A percentile compares a stretch with the other conserved stretches of the same genome.
These are phyloP conservation scores for Sinohyriopsis cumingii DNA, from an alignment of 2,888 invertebrate genomes.

Conservation along the genomic window DNA sequence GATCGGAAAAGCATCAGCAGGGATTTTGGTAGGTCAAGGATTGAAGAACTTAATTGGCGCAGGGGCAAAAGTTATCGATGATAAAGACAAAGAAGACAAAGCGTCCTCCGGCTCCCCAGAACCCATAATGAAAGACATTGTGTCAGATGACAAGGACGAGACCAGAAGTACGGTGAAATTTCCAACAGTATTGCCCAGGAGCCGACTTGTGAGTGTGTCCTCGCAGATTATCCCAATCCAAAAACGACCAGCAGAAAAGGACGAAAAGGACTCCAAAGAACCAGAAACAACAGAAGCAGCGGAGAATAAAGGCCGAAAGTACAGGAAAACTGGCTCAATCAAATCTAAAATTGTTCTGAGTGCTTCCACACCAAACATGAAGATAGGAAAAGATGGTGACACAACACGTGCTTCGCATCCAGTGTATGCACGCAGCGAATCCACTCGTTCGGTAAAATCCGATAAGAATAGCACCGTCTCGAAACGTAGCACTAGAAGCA, in stretches of 20 bases:
- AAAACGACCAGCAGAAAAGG: slow-evolving; percentile 12
- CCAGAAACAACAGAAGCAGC: slow-evolving; percentile 20
- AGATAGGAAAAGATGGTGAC: slow-evolving; percentile 13
- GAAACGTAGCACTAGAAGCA: slow-evolving; percentile 10
- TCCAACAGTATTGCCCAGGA: slow-evolving; percentile 40
- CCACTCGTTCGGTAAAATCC: slow-evolving; percentile 29
- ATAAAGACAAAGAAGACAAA: slow-evolving; percentile 5
- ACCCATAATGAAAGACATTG: not conserved
- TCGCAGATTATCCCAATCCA: slow-evolving; percentile 27
- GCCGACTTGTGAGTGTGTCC: slow-evolving; percentile 23
- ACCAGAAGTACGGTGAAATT: slow-evolving; percentile 24
- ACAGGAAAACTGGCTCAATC: slow-evolving; percentile 30
- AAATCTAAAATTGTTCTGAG: slow-evolving; percentile 23
- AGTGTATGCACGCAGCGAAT: slow-evolving; percentile 15
- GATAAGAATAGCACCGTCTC: slow-evolving; percentile 20
- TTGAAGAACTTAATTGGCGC: slow-evolving; percentile 24
- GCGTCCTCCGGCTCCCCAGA: slow-evolving; percentile 12
- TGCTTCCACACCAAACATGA: slow-evolving; percentile 31
- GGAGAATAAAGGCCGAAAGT: slow-evolving; percentile 33
- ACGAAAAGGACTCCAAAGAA: slow-evolving; percentile 22
- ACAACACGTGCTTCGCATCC: not conserved
- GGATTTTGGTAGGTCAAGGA: slow-evolving; percentile 33
- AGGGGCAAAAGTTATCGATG: slow-evolving; percentile 20
- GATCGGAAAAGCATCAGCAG: slow-evolving; percentile 37
- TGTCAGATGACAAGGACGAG: slow-evolving; percentile 25